Conservation (phyloP, 1,140 invertebrate species). For the Euglossa dilemma region DNA sequence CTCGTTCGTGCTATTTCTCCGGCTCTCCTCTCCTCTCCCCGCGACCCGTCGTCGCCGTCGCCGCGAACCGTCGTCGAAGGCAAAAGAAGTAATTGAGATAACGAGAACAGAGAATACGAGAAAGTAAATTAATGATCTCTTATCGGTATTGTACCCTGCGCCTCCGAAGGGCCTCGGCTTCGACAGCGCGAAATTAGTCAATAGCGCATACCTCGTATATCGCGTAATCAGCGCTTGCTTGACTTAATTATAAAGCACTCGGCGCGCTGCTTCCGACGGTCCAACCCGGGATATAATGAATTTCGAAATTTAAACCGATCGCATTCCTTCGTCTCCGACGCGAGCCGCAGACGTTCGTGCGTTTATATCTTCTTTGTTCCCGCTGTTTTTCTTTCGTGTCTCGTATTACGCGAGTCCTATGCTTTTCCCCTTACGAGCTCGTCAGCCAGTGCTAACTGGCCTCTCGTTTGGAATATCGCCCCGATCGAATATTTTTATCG, state of each 20-base stretch:
- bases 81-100: constrained; percentile 54
- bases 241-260: constrained; percentile 63
- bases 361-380: background rate
- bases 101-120: constrained; percentile 53
- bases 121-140: constrained; percentile 61
- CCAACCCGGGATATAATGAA: constrained; percentile 30
- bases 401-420: too few species aligned
- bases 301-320: constrained; percentile 17
- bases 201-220: constrained; percentile 46
- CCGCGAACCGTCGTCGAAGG: background rate
- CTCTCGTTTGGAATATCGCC: too few species aligned
- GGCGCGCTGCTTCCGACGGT: background rate
- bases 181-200: constrained; percentile 59
- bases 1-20: constrained; percentile 18
- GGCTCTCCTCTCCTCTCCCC: background rate
- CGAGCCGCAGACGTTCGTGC: background rate
- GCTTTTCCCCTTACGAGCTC: too few species aligned
- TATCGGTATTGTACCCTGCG: constrained; percentile 52
- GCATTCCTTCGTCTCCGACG: too few species aligned
- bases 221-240: constrained; percentile 50
- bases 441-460: too few species aligned
- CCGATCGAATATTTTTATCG: too few species aligned
- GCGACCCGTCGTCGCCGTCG: too few species aligned
- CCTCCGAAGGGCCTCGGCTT: constrained; percentile 20
- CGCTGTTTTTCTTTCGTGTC: background rate